phyloP scores from a whole-genome alignment of 2,888 invertebrate species.

The Nemapogon koenigi region DNA sequence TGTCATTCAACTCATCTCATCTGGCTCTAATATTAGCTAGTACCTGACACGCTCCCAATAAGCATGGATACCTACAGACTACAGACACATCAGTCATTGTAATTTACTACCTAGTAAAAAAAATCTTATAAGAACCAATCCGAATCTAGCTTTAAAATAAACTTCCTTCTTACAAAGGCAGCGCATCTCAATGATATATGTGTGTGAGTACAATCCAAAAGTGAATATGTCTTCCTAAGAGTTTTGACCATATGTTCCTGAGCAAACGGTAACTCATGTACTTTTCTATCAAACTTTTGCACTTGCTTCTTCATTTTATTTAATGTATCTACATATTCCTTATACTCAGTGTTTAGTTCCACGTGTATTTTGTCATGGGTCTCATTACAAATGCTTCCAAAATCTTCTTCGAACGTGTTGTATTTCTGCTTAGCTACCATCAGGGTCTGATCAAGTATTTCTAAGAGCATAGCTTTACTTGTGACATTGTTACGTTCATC shows the following conservation, averaged over 20 bases:
- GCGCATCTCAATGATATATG: background rate
- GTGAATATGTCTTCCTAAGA: background rate
- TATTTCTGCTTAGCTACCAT: conserved; percentile 24
- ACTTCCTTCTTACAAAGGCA: too few relatives aligned
- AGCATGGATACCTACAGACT: too few relatives aligned
- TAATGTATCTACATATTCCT: conserved; percentile 21
- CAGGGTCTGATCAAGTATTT: conserved; percentile 26
- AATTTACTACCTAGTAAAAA: too few relatives aligned
- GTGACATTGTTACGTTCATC: conserved; percentile 21
- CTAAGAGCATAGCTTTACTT: conserved; percentile 23
- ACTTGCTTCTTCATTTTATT: conserved; percentile 23
- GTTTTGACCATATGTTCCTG: background rate
- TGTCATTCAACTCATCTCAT: too few relatives aligned
- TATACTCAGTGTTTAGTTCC: conserved; percentile 22
- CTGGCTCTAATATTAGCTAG: too few relatives aligned
- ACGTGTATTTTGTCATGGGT: conserved; percentile 26
- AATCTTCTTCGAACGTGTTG: conserved; percentile 25
- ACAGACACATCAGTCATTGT: too few relatives aligned
- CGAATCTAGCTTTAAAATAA: too few relatives aligned
- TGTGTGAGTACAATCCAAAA: background rate
- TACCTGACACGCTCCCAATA: too few relatives aligned
- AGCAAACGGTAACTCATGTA: background rate
- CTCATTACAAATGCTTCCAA: conserved; percentile 23
- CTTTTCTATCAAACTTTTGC: conserved; percentile 24
- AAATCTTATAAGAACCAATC: too few relatives aligned